Evolutionary conservation across 1,140 invertebrate species (phyloP), one percentile per base, ranked within the genome.

Genomic region (Drosophila oshimai): DNA sequence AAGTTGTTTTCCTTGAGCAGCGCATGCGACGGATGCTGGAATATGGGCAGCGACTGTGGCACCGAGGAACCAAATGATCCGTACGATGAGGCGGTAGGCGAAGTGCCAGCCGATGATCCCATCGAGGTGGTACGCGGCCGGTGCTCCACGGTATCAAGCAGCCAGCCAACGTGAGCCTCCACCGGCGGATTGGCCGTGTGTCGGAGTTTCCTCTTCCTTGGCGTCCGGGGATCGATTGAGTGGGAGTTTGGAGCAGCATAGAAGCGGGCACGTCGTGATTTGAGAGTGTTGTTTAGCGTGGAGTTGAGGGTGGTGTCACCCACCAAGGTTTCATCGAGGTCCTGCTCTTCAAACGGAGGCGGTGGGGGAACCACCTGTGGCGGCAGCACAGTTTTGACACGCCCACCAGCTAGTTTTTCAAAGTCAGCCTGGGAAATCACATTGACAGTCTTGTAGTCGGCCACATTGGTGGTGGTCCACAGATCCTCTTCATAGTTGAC

Each of bases 1-100:
- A 99, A 99, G 78, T 98, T 97, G 91, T 99, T 99, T 92, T 99
- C 97, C 84, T 98, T 96, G n/a, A 99, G 94, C 69, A 99, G 92
- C 20, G 97, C 94, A 92, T 99, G 97, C 89, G 97, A 98, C 26
- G 98, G 98, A 93, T 99, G 98, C 90, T 99, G 97, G 93, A 99
- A 99, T 20, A 94, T 93, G 12, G 97, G 97, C 89, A 99, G 92
- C 39, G 97, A 95, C 89, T 96, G 95, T 2, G 95, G 95, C 34
- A 94, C 93, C 74, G 95, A 95, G 15, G 95, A 96, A 12, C 95
- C 95, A 76, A 93, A 95, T 62, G 95, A 96, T 13, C 95, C 95
- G 74, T 93, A 95, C 54, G 95, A 96, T 4, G 95, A 95, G 31
- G 95, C 93, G 58, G 93, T 95, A 26, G 95, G 95, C 91, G 95